Evolutionary conservation across 2,888 invertebrate genomes (phyloP), one percentile per base, ranked within the genome.

Genomic region (Aspidiotus rigidus): DNA sequence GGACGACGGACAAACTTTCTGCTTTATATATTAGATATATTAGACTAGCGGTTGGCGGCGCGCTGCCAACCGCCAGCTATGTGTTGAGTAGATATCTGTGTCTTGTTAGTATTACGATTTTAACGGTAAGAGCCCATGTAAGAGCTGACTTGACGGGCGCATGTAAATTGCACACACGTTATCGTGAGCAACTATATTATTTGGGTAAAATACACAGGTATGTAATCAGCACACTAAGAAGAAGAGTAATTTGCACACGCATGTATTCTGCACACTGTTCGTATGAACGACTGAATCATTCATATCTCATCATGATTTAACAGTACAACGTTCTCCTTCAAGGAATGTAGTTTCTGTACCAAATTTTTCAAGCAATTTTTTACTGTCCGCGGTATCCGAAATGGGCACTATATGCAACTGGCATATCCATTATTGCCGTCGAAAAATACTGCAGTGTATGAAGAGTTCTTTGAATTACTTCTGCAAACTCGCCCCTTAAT

Each of bases 381-480:
- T 11, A 44, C 49, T 44, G 49, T 44, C 11, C 49, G 11, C 49
- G 49, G 49, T 10, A 11, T 44, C 8, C 49, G 11, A 44, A 44
- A 44, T 59, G 59, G 17, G 28, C 59, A 59, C 59, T 17, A 28
- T 28, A 17, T 28, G 59, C 59, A 59, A 59, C 59, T 59, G 59
- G 59, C 59, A 17, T 59, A 59, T 28, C 17, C 17, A 28, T 59
- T 59, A 59, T n/a, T n/a, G n/a, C 59, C 28, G 28, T 59, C 59
- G 28, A 59, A 59, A 28, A 15, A 28, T 59, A 59, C 59, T 17
- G 28, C 15, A 16, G 28, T 28, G 11, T 59, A 59, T 59, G 59
- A 59, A 59, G 28, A 17, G 59, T 59, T 59, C 11, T 59, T 59
- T 28, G 59, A 59, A 15, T 59, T 59, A 28, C 59, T 59, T 15